phyloP scores from a whole-genome alignment of 2,113 vertebrate species.

The Zeus faber region DNA sequence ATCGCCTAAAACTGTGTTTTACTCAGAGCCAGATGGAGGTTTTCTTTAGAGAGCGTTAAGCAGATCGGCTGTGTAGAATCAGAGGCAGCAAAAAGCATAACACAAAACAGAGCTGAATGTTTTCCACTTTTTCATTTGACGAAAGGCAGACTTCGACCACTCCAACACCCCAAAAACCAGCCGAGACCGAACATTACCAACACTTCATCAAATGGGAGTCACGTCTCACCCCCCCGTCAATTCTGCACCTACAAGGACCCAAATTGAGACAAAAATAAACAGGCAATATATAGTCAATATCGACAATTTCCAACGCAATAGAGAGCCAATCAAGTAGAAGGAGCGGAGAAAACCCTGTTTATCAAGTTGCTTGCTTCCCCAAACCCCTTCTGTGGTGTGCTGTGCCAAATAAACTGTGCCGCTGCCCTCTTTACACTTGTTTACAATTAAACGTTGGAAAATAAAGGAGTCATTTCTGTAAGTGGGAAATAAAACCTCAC shows the following conservation, averaged over 20 bases:
- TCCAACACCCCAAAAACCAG: neutral
- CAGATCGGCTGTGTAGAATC: neutral
- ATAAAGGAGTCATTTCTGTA: too few relatives aligned
- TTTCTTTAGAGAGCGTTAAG: neutral
- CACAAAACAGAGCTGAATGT: neutral
- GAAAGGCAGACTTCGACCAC: neutral
- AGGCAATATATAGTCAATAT: too few relatives aligned
- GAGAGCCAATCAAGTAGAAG: too few relatives aligned
- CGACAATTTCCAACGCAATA: too few relatives aligned
- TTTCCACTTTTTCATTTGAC: neutral
- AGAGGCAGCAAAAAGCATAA: neutral
- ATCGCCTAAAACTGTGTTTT: constrained; percentile 5
- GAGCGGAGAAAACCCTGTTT: too few relatives aligned
- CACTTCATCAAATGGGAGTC: neutral
- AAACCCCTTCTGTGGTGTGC: too few relatives aligned
- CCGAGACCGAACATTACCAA: neutral
- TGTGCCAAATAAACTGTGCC: too few relatives aligned
- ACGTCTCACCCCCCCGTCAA: neutral
- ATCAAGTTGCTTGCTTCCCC: too few relatives aligned
- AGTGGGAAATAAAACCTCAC: too few relatives aligned
- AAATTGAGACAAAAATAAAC: constrained; percentile 21
- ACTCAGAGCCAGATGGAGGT: constrained; percentile 19
- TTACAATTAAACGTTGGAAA: too few relatives aligned
- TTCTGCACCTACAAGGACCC: constrained; percentile 1
- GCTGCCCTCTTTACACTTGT: too few relatives aligned